Base-by-base conservation (phyloP, 2,888 invertebrate genomes). In the Eumerus sabulonum region DNA sequence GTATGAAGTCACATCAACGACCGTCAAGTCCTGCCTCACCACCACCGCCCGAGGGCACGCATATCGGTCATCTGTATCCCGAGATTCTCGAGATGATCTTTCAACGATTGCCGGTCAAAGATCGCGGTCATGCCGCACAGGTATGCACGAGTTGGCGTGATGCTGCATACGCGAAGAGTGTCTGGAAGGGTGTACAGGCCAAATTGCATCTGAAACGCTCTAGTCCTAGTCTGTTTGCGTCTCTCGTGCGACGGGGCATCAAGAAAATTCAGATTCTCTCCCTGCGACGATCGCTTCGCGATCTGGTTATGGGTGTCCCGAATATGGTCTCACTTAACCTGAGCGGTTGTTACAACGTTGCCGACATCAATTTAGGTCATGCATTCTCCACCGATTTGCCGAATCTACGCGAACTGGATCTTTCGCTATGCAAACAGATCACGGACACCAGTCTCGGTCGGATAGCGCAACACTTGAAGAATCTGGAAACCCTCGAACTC, bases 121-220 rank as follows among this genome's bases (percentile, higher is more conserved):
- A 97, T 89, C 93, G 96, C 86, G 98, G 98, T 1, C 91, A 95
- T 47, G 97, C 95, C 16, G 96, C 97, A 1, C 96, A 96, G 90
- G 97, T 97, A 81, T 96, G 96, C 88, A 92, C 93, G 67, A 90
- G 94, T 71, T 98, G 98, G 97, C 91, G 96, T 74, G 97, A 98
- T 86, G 97, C 97, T 50, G 95, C 96, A 35, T 97, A 98, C 89
- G 94, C 95, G 84, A 94, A 96, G 84, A 95, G 95, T 44, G 97
- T 98, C 16, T 98, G 98, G 98, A 93, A 96, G 83, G 96, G 96
- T 60, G 96, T 97, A 36, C 96, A 97, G 87, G 97, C 98, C 0
- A 94, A 95, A 84, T 89, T 98, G 81, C 98, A 98, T 88, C 91
- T 98, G 56, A 92, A 95, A 79, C 92, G 94, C 83, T 93, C 96